Evolutionary conservation across 2,888 invertebrate species (phyloP).

Genomic region (Melitaea athalia): DNA sequence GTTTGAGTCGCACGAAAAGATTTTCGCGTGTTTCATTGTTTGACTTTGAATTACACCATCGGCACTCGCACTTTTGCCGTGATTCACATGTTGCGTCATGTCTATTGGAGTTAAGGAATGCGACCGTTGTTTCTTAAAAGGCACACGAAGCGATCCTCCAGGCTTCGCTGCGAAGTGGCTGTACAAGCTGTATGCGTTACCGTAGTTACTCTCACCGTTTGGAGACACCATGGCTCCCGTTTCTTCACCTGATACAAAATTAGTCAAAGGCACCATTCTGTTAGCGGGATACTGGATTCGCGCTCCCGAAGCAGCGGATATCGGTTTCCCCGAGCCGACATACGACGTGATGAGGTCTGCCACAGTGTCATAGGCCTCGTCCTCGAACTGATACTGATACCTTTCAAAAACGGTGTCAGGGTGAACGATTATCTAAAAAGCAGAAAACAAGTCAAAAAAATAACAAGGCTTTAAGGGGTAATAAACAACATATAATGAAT

Average conservation of each 20-base stretch:
- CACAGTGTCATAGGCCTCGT: conserved; percentile 95
- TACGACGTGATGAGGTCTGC: conserved; percentile 96
- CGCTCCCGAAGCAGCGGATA: conserved; percentile 94
- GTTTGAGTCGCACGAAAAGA: conserved; percentile 75
- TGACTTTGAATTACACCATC: conserved; percentile 85
- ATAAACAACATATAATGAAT: no score
- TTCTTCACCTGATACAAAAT: conserved; percentile 79
- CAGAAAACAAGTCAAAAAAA: neutral
- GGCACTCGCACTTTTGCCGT: conserved; percentile 86
- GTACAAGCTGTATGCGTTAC: conserved; percentile 76
- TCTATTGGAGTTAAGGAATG: conserved; percentile 88
- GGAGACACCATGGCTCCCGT: conserved; percentile 64
- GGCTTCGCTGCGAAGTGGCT: conserved; percentile 74
- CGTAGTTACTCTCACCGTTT: conserved; percentile 60
- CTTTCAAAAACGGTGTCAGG: conserved; percentile 96
- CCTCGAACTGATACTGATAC: conserved; percentile 96
- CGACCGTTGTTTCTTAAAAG: conserved; percentile 85
- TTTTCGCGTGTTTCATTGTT: conserved; percentile 64
- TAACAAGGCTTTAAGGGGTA: no score
- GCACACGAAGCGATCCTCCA: conserved; percentile 66
- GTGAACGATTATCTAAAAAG: conserved; percentile 65
- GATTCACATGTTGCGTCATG: conserved; percentile 69
- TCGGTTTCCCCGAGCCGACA: conserved; percentile 93
- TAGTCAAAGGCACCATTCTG: conserved; percentile 89
- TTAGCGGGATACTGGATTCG: conserved; percentile 93